phyloP scores from a whole-genome alignment of 2,113 vertebrate genomes.

The Seriola dumerili region DNA sequence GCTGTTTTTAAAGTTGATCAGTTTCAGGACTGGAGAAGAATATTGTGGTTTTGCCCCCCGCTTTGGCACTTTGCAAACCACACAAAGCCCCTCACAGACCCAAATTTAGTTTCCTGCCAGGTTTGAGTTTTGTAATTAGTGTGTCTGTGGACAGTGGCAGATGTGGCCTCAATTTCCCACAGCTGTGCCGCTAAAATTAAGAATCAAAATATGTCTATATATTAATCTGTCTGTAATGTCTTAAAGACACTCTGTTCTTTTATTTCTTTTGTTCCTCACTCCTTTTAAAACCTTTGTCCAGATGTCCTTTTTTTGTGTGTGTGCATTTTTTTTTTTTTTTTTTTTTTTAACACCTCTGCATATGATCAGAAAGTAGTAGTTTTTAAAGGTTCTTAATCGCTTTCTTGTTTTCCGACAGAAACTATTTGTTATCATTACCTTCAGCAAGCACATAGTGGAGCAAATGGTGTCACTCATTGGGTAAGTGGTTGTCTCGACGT shows the following conservation, averaged over 20 bases:
- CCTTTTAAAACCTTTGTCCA: neutral
- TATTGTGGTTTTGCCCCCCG: constrained; percentile 43
- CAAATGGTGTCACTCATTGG: constrained; percentile 99
- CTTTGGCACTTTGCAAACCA: constrained; percentile 51
- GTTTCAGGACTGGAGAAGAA: constrained; percentile 55
- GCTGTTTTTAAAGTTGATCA: constrained; percentile 65
- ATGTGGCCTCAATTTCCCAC: constrained; percentile 51
- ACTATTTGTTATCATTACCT: constrained; percentile 98
- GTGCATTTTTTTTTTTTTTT: neutral
- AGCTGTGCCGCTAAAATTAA: constrained; percentile 28
- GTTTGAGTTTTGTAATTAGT: constrained; percentile 52
- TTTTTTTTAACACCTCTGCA: neutral
- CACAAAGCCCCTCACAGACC: constrained; percentile 49
- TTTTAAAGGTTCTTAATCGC: constrained; percentile 32
- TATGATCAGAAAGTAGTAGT: neutral
- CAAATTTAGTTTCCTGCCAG: constrained; percentile 21
- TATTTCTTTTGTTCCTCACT: neutral
- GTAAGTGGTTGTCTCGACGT: constrained; percentile 84
- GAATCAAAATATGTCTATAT: neutral
- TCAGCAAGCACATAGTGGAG: constrained; percentile 99
- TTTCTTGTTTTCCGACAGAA: constrained; percentile 87
- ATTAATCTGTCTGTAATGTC: neutral
- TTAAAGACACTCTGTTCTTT: neutral
- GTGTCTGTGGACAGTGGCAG: constrained; percentile 37
- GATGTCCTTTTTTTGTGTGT: neutral